Evolutionary conservation across 2,797 vertebrate species (phyloP).

Genomic region (Phoebastria nigripes): DNA sequence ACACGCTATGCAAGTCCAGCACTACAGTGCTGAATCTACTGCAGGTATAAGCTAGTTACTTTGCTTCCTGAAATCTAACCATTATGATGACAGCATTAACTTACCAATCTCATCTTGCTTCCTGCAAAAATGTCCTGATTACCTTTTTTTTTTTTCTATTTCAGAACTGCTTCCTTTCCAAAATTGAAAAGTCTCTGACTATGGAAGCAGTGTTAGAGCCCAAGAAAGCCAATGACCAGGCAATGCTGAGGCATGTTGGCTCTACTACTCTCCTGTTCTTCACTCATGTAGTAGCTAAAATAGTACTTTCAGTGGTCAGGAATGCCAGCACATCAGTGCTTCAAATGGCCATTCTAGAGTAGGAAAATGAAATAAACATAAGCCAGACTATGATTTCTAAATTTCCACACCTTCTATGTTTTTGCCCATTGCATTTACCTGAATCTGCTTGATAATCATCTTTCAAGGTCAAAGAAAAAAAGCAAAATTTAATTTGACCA

Average conservation of each 20-base stretch:
- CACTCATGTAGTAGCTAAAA: not conserved
- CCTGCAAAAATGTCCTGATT: not conserved
- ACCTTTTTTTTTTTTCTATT: not conserved
- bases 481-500: not conserved
- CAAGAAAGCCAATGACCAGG: not conserved
- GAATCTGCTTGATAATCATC: not conserved
- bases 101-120: not conserved
- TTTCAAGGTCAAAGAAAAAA: not conserved
- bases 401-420: not conserved
- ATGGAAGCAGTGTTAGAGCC: not conserved
- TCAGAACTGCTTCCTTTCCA: not conserved
- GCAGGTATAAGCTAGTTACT: not conserved
- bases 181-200: not conserved
- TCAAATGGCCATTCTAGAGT: not conserved
- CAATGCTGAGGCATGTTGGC: not conserved
- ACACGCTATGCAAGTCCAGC: fast-evolving
- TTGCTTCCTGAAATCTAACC: not conserved
- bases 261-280: not conserved
- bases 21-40: not conserved
- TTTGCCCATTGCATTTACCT: not conserved
- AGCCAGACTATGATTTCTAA: not conserved
- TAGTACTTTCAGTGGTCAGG: not conserved
- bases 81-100: not conserved
- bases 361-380: not conserved
- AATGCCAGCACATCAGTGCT: not conserved